phyloP scores from a whole-genome alignment of 2,113 vertebrate genomes.

The Mungos mungo region DNA sequence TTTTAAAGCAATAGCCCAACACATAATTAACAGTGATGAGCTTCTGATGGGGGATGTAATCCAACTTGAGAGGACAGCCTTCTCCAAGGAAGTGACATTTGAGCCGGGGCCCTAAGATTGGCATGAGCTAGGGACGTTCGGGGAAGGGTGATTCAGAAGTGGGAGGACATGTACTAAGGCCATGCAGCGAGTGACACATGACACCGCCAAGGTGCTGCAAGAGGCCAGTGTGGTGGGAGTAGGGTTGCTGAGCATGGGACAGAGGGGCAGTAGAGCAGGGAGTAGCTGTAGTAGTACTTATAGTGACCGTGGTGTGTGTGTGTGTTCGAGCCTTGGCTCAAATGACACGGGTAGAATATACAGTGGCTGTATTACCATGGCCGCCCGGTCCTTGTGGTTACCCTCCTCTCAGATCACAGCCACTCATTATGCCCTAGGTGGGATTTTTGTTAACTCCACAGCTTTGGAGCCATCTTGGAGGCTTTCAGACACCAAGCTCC shows the following conservation, averaged over 20 bases:
- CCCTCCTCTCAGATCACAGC: not conserved
- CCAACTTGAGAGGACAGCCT: no score
- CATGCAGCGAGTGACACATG: not conserved
- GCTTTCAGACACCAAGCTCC: conserved; percentile 7
- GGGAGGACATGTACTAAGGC: not conserved
- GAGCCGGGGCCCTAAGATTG: not conserved
- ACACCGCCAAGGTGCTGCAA: no score
- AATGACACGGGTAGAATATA: not conserved
- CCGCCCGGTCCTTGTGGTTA: not conserved
- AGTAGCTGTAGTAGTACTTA: not conserved
- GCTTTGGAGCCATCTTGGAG: not conserved
- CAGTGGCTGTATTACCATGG: not conserved
- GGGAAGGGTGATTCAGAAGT: not conserved
- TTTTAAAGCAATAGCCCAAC: not conserved
- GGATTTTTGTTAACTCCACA: not conserved
- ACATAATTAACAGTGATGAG: not conserved
- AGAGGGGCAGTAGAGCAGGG: not conserved
- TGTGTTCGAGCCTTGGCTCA: not conserved
- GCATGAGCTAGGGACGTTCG: not conserved
- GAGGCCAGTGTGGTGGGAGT: not conserved
- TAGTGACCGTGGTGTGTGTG: not conserved
- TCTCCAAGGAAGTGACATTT: not conserved
- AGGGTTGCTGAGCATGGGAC: not conserved
- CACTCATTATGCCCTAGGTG: not conserved
- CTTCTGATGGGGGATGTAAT: not conserved